phyloP scores from a whole-genome alignment of 1,140 invertebrate genomes.

The Drosophila ironensis region DNA sequence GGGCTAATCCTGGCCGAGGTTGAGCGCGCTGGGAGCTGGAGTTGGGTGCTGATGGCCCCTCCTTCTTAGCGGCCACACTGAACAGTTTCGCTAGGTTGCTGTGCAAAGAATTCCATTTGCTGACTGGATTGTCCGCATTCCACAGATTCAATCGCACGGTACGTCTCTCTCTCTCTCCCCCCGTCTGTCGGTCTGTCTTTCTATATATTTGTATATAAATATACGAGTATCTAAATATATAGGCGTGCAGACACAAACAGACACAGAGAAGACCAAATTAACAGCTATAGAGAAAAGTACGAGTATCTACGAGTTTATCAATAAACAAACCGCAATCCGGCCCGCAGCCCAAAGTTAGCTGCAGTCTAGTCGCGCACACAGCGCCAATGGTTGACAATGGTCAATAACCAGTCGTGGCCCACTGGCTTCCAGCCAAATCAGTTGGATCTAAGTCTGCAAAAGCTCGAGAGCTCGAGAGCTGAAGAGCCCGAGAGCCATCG shows the following conservation, averaged over 20 bases:
- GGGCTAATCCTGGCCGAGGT: too few relatives aligned
- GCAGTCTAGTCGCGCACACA: slow-evolving; percentile 23
- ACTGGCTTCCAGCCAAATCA: slow-evolving; percentile 11
- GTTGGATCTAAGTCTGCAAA: slow-evolving; percentile 19
- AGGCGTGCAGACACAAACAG: slow-evolving; percentile 10
- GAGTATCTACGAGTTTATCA: slow-evolving; percentile 68
- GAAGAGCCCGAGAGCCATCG: too few relatives aligned
- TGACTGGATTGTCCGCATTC: slow-evolving; percentile 79
- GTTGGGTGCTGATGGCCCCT: slow-evolving; percentile 50
- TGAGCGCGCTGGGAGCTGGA: slow-evolving; percentile 18
- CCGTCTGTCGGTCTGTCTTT: too few relatives aligned
- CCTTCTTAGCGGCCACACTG: slow-evolving; percentile 39
- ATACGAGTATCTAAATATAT: slow-evolving; percentile 4
- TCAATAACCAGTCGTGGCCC: slow-evolving; percentile 48
- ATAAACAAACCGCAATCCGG: slow-evolving; percentile 60
- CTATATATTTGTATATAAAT: too few relatives aligned
- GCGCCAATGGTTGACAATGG: slow-evolving; percentile 18
- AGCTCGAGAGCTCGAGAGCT: slow-evolving; percentile 12
- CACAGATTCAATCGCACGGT: slow-evolving; percentile 67
- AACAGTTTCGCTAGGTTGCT: slow-evolving; percentile 47
- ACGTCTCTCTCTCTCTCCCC: too few relatives aligned
- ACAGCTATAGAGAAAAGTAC: slow-evolving; percentile 66
- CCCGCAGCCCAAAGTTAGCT: slow-evolving; percentile 32
- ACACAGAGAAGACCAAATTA: slow-evolving; percentile 65
- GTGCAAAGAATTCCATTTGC: slow-evolving; percentile 68